phyloP scores from a whole-genome alignment of 2,113 vertebrate species.

The Ahaetulla prasina region DNA sequence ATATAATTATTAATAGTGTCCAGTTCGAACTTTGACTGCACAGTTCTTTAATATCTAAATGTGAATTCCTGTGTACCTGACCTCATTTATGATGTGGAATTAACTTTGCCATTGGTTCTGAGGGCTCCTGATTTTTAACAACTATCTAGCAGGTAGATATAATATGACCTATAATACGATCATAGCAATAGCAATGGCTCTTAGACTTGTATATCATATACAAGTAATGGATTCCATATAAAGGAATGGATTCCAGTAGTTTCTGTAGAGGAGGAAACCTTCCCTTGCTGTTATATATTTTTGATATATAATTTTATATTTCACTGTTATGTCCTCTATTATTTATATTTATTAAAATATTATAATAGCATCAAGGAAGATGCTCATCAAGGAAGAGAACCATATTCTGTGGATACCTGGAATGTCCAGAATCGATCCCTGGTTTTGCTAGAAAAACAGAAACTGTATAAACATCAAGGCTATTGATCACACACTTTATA shows the following conservation, averaged over 20 bases:
- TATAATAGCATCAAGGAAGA: neutral
- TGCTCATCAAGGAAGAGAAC: neutral
- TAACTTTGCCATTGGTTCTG: neutral
- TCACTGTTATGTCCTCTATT: neutral
- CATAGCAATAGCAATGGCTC: no score
- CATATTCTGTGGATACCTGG: neutral
- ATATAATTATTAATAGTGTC: no score
- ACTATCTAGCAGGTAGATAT: no score
- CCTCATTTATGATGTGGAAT: neutral
- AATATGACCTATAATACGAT: no score
- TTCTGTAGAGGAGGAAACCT: neutral
- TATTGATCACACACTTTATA: neutral
- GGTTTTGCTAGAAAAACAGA: neutral
- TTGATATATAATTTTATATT: neutral
- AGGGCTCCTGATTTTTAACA: no score
- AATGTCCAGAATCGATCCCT: neutral
- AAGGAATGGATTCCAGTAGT: neutral
- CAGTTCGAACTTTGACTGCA: neutral
- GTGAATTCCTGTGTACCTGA: neutral
- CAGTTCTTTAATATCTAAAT: neutral
- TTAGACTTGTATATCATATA: no score
- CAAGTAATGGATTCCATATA: neutral
- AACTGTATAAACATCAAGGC: neutral
- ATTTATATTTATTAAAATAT: neutral
- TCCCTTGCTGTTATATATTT: neutral